phyloP scores from a whole-genome alignment of 2,888 invertebrate species.

The Apodemia duryi region DNA sequence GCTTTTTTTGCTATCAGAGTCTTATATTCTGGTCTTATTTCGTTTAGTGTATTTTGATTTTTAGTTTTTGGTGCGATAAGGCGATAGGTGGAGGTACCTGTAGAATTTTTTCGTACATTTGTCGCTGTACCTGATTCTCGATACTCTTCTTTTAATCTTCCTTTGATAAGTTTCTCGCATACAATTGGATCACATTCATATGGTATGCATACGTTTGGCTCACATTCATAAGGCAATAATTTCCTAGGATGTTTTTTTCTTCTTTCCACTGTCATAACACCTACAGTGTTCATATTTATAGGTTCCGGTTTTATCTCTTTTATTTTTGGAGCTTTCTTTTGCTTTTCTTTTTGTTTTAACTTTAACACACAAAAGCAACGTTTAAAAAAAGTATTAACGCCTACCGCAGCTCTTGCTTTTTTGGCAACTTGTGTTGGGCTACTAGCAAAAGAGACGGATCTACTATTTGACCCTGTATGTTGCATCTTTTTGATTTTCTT shows the following conservation, averaged over 20 bases:
- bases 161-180: slow-evolving; percentile 39
- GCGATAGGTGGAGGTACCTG: slow-evolving; percentile 28
- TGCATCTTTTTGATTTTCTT: neutral
- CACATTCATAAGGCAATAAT: slow-evolving; percentile 42
- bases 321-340: slow-evolving; percentile 21
- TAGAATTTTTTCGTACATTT: slow-evolving; percentile 27
- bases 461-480: neutral
- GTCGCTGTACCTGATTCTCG: slow-evolving; percentile 29
- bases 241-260: slow-evolving; percentile 12
- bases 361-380: slow-evolving; percentile 45
- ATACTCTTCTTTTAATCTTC: slow-evolving; percentile 31
- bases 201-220: slow-evolving; percentile 43
- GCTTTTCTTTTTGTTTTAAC: slow-evolving; percentile 32
- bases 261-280: slow-evolving; percentile 27
- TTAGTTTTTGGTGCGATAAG: slow-evolving; percentile 27
- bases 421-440: neutral
- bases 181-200: slow-evolving; percentile 41
- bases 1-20: neutral
- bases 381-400: slow-evolving; percentile 28
- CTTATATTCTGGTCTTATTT: neutral
- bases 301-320: slow-evolving; percentile 14
- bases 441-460: neutral
- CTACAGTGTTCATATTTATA: slow-evolving; percentile 23
- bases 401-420: slow-evolving; percentile 2
- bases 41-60: slow-evolving; percentile 16